A percentile compares a stretch with the other conserved stretches of the same genome.
phyloP scores from a whole-genome alignment of 2,113 vertebrate genomes.

The Pluvialis apricaria region DNA sequence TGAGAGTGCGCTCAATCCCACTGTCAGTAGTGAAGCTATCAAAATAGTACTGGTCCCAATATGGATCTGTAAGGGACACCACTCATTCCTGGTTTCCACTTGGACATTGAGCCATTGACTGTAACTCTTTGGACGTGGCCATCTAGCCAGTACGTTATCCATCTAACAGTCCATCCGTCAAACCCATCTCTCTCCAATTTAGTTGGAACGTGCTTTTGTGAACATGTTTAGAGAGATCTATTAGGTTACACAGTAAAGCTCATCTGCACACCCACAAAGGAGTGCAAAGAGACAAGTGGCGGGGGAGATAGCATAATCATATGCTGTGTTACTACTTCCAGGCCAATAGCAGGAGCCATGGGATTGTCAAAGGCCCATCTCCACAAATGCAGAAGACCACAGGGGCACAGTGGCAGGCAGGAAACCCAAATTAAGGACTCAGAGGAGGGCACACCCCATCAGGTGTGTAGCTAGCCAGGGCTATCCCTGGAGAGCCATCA shows the following conservation, averaged over 20 bases:
- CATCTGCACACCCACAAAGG: neutral
- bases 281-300: neutral
- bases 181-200: neutral
- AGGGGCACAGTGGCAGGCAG: too few species aligned
- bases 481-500: too few species aligned
- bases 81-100: neutral
- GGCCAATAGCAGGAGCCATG: too few species aligned
- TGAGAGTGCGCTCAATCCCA: neutral
- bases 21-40: neutral
- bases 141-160: neutral
- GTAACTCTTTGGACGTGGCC: neutral
- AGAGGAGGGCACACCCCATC: too few species aligned
- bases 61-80: too few species aligned
- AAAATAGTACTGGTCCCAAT: neutral
- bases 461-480: too few species aligned
- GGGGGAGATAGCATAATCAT: neutral
- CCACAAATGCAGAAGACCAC: neutral
- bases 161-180: neutral
- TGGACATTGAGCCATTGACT: neutral
- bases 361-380: neutral
- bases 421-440: too few species aligned
- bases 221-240: neutral
- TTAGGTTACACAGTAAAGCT: neutral
- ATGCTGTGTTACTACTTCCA: neutral
- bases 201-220: neutral